phyloP scores from a whole-genome alignment of 2,113 vertebrate species.

The Phylloscopus whistleri region DNA sequence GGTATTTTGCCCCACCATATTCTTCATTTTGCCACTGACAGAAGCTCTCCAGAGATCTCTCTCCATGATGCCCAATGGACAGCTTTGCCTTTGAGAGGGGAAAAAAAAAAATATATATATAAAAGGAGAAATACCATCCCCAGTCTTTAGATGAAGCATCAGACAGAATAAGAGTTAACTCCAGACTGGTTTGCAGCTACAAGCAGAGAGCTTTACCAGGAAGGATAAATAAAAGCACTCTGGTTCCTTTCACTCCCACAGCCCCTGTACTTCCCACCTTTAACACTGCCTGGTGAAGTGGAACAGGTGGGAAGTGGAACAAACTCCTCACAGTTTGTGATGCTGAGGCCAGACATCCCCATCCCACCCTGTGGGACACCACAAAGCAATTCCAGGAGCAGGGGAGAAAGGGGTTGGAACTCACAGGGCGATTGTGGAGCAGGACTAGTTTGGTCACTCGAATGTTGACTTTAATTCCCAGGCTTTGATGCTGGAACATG shows the following conservation, averaged over 20 bases:
- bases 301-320: neutral
- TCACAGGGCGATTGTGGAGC: slow-evolving; percentile 90
- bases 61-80: slow-evolving; percentile 91
- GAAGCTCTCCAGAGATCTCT: slow-evolving; percentile 93
- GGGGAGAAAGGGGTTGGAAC: slow-evolving; percentile 6
- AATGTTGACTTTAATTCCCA: slow-evolving; percentile 88
- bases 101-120: neutral
- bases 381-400: neutral
- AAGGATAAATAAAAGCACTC: neutral
- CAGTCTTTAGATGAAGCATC: neutral
- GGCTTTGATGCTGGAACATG: slow-evolving; percentile 94
- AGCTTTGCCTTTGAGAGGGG: slow-evolving; percentile 76
- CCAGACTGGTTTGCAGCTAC: neutral
- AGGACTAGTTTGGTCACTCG: slow-evolving; percentile 92
- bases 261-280: neutral
- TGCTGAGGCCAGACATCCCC: neutral
- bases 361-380: neutral
- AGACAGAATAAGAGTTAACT: neutral
- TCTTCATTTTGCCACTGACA: slow-evolving; percentile 97
- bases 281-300: neutral
- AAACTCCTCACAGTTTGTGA: neutral
- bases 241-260: neutral
- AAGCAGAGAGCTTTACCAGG: neutral
- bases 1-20: slow-evolving; percentile 83
- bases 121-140: neutral